phyloP scores from a whole-genome alignment of 2,797 vertebrate genomes.

The Poeciliopsis gracilis region DNA sequence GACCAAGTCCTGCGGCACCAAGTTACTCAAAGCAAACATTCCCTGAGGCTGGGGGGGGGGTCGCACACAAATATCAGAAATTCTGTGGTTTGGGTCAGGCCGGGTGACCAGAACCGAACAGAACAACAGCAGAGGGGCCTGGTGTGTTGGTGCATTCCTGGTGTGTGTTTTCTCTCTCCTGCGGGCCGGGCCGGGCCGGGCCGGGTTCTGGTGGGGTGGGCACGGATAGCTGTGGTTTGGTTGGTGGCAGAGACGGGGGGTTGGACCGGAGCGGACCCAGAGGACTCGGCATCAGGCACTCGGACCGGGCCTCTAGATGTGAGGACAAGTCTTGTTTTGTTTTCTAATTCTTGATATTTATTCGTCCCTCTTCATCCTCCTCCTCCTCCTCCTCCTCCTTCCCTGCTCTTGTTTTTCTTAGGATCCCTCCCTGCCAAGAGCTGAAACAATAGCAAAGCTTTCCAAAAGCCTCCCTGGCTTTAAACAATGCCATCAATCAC shows the following conservation, averaged over 20 bases:
- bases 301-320: conserved; percentile 28
- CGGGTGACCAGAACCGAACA: conserved; percentile 62
- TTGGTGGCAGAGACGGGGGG: conserved; percentile 20
- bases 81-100: conserved; percentile 68
- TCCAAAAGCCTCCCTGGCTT: conserved; percentile 80
- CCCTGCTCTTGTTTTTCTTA: conserved; percentile 57
- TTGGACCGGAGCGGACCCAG: conserved; percentile 54
- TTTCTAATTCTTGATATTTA: conserved; percentile 68
- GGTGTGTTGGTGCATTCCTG: conserved; percentile 79
- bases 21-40: conserved; percentile 62
- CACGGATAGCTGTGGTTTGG: conserved; percentile 12
- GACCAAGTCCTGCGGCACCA: conserved; percentile 54
- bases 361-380: conserved; percentile 3
- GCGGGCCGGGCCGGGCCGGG: conserved; percentile 43
- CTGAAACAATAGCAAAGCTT: conserved; percentile 80
- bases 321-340: conserved; percentile 69
- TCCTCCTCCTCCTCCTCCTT: conserved; percentile 10
- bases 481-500: conserved; percentile 85
- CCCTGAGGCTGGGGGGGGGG: conserved; percentile 52
- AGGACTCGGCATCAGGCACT: conserved; percentile 18
- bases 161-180: conserved; percentile 61
- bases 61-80: conserved; percentile 70
- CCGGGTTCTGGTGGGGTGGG: background rate
- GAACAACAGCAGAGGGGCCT: conserved; percentile 70
- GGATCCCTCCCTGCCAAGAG: conserved; percentile 72